Conservation (phyloP, 2,888 invertebrate species). For the Tuberolachnus salignus region DNA sequence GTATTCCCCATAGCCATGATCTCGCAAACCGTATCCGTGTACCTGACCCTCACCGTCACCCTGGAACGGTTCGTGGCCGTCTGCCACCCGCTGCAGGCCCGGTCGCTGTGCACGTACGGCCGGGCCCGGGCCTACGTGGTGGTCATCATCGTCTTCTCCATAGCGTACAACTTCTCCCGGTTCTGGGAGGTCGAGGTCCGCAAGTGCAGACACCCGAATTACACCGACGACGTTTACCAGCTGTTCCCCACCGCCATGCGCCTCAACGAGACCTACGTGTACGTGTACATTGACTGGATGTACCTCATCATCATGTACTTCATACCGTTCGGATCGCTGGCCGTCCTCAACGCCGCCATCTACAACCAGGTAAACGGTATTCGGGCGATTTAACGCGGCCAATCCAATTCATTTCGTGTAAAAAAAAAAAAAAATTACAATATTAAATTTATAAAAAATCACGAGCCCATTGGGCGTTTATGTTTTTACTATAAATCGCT, state of each 20-base stretch:
- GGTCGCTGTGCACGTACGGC: constrained; percentile 88
- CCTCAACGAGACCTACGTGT: constrained; percentile 75
- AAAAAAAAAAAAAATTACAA: too few species aligned
- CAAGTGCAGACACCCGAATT: constrained; percentile 61
- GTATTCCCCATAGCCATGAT: constrained; percentile 84
- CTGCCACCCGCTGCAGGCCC: constrained; percentile 85
- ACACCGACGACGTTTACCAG: constrained; percentile 73
- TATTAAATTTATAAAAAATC: too few species aligned
- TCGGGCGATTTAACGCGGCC: too few species aligned
- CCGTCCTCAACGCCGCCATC: constrained; percentile 88
- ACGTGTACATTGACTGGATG: constrained; percentile 91
- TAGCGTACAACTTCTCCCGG: constrained; percentile 82
- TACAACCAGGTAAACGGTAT: constrained; percentile 76
- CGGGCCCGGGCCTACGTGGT: constrained; percentile 84
- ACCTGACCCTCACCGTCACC: constrained; percentile 73
- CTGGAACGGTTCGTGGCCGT: constrained; percentile 87
- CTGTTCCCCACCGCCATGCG: constrained; percentile 74
- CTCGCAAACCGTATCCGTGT: constrained; percentile 92
- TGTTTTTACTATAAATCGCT: too few species aligned
- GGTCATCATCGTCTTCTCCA: constrained; percentile 78
- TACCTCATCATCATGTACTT: constrained; percentile 93
- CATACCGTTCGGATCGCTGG: constrained; percentile 86
- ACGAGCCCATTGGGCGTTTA: too few species aligned
- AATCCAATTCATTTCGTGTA: too few species aligned
- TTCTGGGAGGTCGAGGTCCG: constrained; percentile 64